Evolutionary conservation across 1,140 invertebrate genomes (phyloP).

Genomic region (Mactra quadrangularis): DNA sequence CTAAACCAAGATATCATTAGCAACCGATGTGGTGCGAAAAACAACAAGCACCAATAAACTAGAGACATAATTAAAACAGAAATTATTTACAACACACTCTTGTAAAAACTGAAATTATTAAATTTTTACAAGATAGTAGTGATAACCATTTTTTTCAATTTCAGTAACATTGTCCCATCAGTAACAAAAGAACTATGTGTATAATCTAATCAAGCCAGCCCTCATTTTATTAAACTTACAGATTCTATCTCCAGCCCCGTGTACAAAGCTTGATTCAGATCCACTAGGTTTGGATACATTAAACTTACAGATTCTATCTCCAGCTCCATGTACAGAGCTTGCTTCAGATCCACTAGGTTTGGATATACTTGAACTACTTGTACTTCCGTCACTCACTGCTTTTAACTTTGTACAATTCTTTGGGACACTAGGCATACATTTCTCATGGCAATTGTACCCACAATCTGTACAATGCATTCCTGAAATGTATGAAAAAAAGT

Average conservation of each 20-base stretch:
- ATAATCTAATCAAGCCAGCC: no score
- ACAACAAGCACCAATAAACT: no score
- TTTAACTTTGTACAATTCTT: conserved; percentile 96
- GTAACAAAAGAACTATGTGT: no score
- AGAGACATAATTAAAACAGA: no score
- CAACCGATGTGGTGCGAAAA: no score
- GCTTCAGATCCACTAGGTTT: conserved; percentile 69
- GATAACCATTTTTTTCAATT: no score
- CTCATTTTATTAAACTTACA: no score
- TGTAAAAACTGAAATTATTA: no score
- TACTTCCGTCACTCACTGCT: conserved; percentile 77
- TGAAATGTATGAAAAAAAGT: conserved; percentile 64
- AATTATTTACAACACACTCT: no score
- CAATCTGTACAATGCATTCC: conserved; percentile 96
- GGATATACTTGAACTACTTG: conserved; percentile 70
- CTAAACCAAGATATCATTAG: no score
- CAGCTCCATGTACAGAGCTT: conserved; percentile 55
- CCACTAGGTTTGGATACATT: conserved; percentile 70
- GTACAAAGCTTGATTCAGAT: conserved; percentile 65
- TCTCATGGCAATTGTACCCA: conserved; percentile 97
- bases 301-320: conserved; percentile 18
- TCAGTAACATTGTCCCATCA: no score
- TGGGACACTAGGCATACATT: conserved; percentile 93
- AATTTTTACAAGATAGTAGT: no score
- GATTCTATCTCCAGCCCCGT: conserved; percentile 23